Conservation (phyloP, 2,888 invertebrate genomes). For the Ormyrus nitidulus region DNA sequence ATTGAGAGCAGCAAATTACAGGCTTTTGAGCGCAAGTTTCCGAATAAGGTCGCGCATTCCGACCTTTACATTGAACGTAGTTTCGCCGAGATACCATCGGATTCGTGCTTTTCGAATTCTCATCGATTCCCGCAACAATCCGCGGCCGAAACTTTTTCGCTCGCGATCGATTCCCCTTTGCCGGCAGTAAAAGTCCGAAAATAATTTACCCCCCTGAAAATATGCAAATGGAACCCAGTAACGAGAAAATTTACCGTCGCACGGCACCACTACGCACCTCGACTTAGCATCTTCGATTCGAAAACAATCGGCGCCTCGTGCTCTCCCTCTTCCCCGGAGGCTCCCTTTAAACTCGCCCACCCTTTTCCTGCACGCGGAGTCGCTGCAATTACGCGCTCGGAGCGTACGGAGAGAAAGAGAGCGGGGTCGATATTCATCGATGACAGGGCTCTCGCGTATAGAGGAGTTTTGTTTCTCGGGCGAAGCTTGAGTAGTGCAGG, state of each 20-base stretch:
- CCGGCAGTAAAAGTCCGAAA: not conserved
- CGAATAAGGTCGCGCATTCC: conserved; percentile 25
- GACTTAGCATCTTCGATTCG: not conserved
- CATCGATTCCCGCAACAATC: not conserved
- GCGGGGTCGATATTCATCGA: conserved; percentile 71
- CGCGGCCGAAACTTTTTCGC: not conserved
- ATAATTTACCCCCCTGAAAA: not conserved
- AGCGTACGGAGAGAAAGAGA: not conserved
- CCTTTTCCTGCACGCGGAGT: too few species aligned
- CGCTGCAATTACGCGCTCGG: conserved; percentile 22
- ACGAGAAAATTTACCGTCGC: not conserved
- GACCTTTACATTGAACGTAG: conserved; percentile 33
- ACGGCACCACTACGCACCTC: not conserved
- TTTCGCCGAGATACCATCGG: not conserved
- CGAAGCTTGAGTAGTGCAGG: too few species aligned
- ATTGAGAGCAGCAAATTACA: conserved; percentile 21
- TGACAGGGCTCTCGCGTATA: conserved; percentile 57
- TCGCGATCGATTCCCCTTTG: not conserved
- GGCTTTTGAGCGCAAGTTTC: conserved; percentile 1
- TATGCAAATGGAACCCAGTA: not conserved
- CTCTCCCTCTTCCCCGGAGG: too few species aligned
- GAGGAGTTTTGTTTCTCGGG: too few species aligned
- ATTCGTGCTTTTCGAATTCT: not conserved
- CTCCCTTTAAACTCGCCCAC: too few species aligned
- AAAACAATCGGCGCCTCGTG: too few species aligned